Evolutionary conservation across 2,888 invertebrate species (phyloP).

Genomic region (Cantharis nigra): DNA sequence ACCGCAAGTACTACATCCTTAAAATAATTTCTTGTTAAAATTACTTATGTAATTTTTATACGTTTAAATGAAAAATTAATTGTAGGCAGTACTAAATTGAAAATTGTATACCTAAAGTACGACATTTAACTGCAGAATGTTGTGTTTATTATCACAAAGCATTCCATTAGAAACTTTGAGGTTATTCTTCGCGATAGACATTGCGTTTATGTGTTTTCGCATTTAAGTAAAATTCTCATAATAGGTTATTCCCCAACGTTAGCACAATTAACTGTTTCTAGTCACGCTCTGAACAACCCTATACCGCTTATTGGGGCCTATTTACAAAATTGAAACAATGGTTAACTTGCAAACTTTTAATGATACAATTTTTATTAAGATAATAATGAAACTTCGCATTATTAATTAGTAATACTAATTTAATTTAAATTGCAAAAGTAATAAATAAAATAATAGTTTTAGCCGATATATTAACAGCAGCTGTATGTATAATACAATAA

Average conservation of each 20-base stretch:
- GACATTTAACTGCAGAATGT: not conserved
- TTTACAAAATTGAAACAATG: not conserved
- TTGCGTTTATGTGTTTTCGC: not conserved
- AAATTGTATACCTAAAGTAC: not conserved
- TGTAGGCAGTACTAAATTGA: not conserved
- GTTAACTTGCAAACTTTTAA: not conserved
- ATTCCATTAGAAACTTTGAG: not conserved
- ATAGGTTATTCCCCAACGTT: not conserved
- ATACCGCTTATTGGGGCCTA: not conserved
- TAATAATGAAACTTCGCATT: not conserved
- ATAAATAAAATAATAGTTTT: slow-evolving; percentile 6
- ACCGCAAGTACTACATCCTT: too few species aligned
- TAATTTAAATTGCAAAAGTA: not conserved
- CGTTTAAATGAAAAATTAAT: not conserved
- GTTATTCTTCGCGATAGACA: not conserved
- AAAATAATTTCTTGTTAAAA: not conserved
- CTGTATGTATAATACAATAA: slow-evolving; percentile 24
- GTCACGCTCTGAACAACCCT: not conserved
- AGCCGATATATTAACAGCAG: slow-evolving; percentile 25
- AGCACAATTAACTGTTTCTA: not conserved
- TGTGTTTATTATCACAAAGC: not conserved
- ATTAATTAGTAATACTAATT: not conserved
- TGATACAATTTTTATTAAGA: not conserved
- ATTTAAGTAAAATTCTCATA: not conserved
- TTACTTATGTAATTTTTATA: not conserved